A percentile compares a stretch with the other conserved stretches of the same genome.
Evolutionary conservation across 2,888 invertebrate genomes (phyloP).

Genomic region (Dryocosmus kuriphilus): DNA sequence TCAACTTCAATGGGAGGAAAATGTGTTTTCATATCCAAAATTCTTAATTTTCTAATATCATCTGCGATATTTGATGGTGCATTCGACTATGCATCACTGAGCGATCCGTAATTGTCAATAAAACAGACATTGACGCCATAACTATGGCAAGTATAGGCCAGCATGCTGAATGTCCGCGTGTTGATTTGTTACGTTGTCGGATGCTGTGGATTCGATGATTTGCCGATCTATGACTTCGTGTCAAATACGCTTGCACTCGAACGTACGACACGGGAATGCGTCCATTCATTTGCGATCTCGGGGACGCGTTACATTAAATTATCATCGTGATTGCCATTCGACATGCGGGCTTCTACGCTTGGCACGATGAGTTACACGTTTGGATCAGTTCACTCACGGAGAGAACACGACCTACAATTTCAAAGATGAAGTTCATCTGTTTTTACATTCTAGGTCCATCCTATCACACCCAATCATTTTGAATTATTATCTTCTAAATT

Average conservation of each 20-base stretch:
- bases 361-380: constrained; percentile 43
- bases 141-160: constrained; percentile 62
- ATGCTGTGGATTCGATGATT: constrained; percentile 73
- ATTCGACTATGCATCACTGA: constrained; percentile 49
- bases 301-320: constrained; percentile 69
- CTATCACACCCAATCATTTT: not conserved
- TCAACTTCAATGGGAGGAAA: not conserved
- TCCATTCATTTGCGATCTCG: constrained; percentile 52
- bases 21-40: not conserved
- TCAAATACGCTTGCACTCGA: constrained; percentile 65
- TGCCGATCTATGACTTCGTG: constrained; percentile 73
- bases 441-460: constrained; percentile 1
- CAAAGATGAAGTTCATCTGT: constrained; percentile 18
- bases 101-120: constrained; percentile 58
- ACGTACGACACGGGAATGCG: constrained; percentile 50
- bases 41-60: not conserved
- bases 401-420: constrained; percentile 27
- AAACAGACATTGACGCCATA: constrained; percentile 50
- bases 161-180: constrained; percentile 70
- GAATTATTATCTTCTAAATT: not conserved
- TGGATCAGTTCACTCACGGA: constrained; percentile 1
- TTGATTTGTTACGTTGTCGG: constrained; percentile 76
- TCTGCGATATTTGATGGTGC: constrained; percentile 4
- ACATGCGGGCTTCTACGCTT: constrained; percentile 45
- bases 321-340: constrained; percentile 66